A percentile compares a stretch with the other conserved stretches of the same genome.
Conservation (phyloP, 1,140 invertebrate species). For the Papilio xuthus region DNA sequence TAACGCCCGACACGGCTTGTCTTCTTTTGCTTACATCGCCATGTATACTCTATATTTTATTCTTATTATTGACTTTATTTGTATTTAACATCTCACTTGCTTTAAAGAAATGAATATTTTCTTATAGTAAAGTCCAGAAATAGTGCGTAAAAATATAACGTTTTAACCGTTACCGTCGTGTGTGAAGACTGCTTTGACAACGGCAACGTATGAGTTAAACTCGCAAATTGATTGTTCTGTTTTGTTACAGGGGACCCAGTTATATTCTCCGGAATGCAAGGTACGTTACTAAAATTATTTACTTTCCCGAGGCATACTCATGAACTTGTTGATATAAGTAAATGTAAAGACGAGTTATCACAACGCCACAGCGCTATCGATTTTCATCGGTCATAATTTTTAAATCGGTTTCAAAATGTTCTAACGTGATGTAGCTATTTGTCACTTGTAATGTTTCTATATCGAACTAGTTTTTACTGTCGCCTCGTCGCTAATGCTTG, state of each 20-base stretch:
- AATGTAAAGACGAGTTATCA: background rate
- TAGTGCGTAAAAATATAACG: background rate
- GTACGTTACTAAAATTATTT: conserved; percentile 58
- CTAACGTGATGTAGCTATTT: background rate
- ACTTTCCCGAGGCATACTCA: background rate
- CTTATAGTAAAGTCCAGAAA: background rate
- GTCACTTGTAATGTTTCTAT: background rate
- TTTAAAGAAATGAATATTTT: conserved; percentile 9
- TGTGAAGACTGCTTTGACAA: background rate
- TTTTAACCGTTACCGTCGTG: conserved; percentile 32
- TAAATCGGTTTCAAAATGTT: background rate
- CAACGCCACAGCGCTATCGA: background rate
- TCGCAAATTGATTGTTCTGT: conserved; percentile 40
- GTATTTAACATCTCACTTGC: background rate
- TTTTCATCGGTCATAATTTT: background rate
- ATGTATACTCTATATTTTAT: background rate
- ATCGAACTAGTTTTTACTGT: background rate
- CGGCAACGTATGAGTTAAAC: background rate
- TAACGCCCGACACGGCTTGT: conserved; percentile 34
- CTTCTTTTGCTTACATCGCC: background rate
- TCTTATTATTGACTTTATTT: background rate
- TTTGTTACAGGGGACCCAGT: conserved; percentile 81
- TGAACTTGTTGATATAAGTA: background rate
- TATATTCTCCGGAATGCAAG: conserved; percentile 82
- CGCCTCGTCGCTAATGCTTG: background rate